A percentile compares a stretch with the other conserved stretches of the same genome.
Conservation (phyloP, 2,113 vertebrate genomes). For the Andinoacara biseriatus region DNA sequence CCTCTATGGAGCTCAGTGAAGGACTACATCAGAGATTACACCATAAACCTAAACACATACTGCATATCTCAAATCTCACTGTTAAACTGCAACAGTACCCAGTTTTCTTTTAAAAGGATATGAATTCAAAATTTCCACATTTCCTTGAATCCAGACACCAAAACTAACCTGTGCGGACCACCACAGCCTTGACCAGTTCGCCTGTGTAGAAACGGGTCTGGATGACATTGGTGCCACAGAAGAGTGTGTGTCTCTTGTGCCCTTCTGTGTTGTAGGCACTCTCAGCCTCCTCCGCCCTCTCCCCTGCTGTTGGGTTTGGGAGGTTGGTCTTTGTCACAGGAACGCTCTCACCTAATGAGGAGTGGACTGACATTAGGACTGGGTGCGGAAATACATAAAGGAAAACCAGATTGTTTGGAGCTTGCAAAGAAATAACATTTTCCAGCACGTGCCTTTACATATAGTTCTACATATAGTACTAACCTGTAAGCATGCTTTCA, state of each 20-base stretch:
- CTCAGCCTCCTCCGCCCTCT: constrained; percentile 77
- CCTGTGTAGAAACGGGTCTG: constrained; percentile 98
- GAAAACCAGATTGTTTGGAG: background rate
- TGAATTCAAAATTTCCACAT: background rate
- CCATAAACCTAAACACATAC: background rate
- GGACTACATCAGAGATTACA: rapidly evolving
- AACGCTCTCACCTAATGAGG: constrained; percentile 91
- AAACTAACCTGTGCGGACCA: constrained; percentile 90
- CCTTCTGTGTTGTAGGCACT: constrained; percentile 86
- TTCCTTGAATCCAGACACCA: background rate
- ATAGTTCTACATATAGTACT: background rate
- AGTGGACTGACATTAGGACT: background rate
- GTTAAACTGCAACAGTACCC: background rate
- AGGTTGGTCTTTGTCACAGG: constrained; percentile 98
- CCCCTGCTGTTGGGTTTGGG: constrained; percentile 85
- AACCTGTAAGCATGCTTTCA: constrained; percentile 99
- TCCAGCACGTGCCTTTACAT: background rate
- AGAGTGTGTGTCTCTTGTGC: constrained; percentile 93
- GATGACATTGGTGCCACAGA: constrained; percentile 95
- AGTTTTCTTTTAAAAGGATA: background rate
- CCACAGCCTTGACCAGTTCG: constrained; percentile 93
- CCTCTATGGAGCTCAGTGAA: background rate
- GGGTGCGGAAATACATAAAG: background rate
- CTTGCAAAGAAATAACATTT: background rate
- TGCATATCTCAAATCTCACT: background rate